Evolutionary conservation across 2,888 invertebrate species (phyloP).

Genomic region (Zaprionus lineosus): DNA sequence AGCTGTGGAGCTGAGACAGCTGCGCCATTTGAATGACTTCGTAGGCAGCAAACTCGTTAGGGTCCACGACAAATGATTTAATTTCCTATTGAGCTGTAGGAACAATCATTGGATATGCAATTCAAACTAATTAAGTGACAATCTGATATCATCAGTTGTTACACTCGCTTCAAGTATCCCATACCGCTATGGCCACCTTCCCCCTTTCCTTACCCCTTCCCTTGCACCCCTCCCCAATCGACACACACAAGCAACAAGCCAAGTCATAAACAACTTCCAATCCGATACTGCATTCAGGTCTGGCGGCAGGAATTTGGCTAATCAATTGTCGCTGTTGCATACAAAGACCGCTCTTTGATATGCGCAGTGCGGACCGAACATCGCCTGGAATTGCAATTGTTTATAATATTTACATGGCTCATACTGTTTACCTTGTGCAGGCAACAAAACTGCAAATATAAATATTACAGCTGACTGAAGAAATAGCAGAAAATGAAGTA

Average conservation of each 20-base stretch:
- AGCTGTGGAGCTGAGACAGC: constrained; percentile 14
- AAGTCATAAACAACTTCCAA: too few relatives aligned
- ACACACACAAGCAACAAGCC: too few relatives aligned
- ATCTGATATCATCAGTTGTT: constrained; percentile 5
- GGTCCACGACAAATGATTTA: constrained; percentile 13
- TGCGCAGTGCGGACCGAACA: constrained; percentile 40
- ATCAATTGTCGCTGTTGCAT: constrained; percentile 58
- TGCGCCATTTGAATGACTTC: constrained; percentile 36
- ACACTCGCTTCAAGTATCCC: too few relatives aligned
- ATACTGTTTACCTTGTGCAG: constrained; percentile 38
- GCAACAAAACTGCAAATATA: constrained; percentile 19
- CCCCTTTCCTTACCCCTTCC: too few relatives aligned
- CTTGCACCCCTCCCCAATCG: too few relatives aligned
- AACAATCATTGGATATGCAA: constrained; percentile 23
- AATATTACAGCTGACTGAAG: constrained; percentile 22
- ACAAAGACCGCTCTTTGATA: constrained; percentile 45
- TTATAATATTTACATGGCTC: constrained; percentile 16
- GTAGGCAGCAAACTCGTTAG: constrained; percentile 3
- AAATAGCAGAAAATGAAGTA: too few relatives aligned
- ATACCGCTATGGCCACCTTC: too few relatives aligned
- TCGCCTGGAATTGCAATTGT: constrained; percentile 22
- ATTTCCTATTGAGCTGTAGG: constrained; percentile 23
- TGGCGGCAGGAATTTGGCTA: constrained; percentile 52
- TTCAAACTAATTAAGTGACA: constrained; percentile 4
- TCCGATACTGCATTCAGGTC: constrained; percentile 17